Base-by-base conservation (phyloP, 2,888 invertebrate species). In the Apodemia hepburni region DNA sequence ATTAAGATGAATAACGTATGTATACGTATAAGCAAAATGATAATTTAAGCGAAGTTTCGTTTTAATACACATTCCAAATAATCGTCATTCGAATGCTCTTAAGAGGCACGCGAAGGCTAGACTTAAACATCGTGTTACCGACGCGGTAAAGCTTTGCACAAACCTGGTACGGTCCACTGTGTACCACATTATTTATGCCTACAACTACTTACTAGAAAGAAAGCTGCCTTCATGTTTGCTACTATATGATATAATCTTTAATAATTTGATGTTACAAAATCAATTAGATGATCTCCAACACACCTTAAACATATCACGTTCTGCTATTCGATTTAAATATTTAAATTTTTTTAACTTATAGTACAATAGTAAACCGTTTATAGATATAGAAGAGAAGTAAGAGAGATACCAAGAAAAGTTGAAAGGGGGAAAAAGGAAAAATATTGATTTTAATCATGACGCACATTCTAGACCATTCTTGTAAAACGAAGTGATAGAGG, bases 391-490 rank as follows among this genome's bases (percentile, higher is more conserved):
- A 35, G 8, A 35, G 9, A 35, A 35, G 9, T 35, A 35, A 35
- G 9, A 35, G 9, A 35, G 1, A 1, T 1, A 2, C 2, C 9
- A 38, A 38, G 38, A 38, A 11, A 45, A n/a, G n/a, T 35, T 35
- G 35, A n/a, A 38, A 11, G 12, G 38, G 38, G n/a, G 45, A n/a
- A 45, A 45, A 12, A n/a, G n/a, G 45, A 47, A 57, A 27, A 57
- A 57, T 57, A 29, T 57, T 57, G 54, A 57, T 57, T 54, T 9
- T 27, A 57, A n/a, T 8, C 15, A 15, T 57, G 54, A 57, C 54
- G 54, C 22, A 57, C 27, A 57, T 57, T 57, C 54, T 57, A 57
- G 54, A 29, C 15, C 7, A 29, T 57, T 57, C 15, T 54, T 2
- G 9, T 51, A 27, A 51, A 54, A 27, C 27, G 15, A 54, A 54